Conservation (phyloP, 2,797 vertebrate species). For the Oceanodroma leucorhoa region DNA sequence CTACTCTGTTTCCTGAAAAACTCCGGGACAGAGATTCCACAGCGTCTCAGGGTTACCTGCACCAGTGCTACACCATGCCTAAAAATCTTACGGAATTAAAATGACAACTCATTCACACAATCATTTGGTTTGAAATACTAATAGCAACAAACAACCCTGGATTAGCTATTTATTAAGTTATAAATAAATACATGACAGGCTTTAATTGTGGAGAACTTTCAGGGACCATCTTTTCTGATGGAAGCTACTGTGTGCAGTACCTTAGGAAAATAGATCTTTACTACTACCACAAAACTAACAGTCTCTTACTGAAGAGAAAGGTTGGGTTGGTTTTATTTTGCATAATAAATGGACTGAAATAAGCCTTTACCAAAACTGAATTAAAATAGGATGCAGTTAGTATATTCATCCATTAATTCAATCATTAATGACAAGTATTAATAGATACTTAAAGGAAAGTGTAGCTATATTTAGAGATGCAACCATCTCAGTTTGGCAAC, state of each 20-base stretch:
- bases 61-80: neutral
- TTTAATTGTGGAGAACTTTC: neutral
- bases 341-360: neutral
- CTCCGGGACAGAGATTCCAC: neutral
- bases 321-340: neutral
- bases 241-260: neutral
- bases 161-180: neutral
- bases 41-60: neutral
- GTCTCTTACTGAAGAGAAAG: neutral
- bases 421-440: slow-evolving; percentile 2
- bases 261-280: neutral
- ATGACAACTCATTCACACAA: neutral
- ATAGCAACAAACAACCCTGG: neutral
- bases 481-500: neutral
- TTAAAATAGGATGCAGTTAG: neutral
- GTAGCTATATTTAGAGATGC: neutral
- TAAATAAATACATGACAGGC: neutral
- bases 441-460: neutral
- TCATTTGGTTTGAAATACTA: neutral
- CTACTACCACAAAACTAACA: neutral
- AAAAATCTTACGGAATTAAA: neutral
- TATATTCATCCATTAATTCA: neutral
- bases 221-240: neutral
- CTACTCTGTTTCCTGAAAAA: neutral
- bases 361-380: neutral